Conservation (phyloP, 2,113 vertebrate genomes). For the Sisor rabdophorus region DNA sequence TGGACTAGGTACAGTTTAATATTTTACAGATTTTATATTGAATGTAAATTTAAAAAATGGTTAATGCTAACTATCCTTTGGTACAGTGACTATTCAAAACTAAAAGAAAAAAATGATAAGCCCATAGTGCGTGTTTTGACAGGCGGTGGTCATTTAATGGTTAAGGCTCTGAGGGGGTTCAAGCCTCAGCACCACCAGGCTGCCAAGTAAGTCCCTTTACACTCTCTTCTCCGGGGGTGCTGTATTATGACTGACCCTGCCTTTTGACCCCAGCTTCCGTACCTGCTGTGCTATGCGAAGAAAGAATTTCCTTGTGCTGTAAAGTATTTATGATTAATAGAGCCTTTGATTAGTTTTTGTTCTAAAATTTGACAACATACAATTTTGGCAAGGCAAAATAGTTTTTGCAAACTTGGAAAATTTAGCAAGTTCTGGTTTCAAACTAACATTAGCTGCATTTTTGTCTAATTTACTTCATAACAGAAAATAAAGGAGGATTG, state of each 20-base stretch:
- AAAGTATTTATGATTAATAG: no score
- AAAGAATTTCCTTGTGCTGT: no score
- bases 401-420: background rate
- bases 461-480: background rate
- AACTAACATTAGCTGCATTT: background rate
- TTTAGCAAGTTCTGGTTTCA: background rate
- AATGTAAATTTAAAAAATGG: background rate
- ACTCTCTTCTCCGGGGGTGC: no score
- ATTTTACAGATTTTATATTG: background rate
- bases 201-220: no score
- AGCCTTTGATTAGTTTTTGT: background rate
- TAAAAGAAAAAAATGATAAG: background rate
- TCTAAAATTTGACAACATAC: background rate
- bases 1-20: background rate
- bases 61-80: background rate
- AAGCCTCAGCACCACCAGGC: no score
- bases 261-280: no score
- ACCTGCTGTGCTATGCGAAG: no score
- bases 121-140: background rate
- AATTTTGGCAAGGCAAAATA: background rate
- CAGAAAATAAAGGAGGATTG: background rate
- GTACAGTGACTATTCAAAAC: background rate
- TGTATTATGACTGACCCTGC: no score
- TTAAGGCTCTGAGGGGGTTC: no score
- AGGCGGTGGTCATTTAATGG: no score